These are phyloP conservation scores for Dyspetes luteomarginatus DNA, from an alignment of 2,888 invertebrate genomes.

Conservation along the genomic window DNA sequence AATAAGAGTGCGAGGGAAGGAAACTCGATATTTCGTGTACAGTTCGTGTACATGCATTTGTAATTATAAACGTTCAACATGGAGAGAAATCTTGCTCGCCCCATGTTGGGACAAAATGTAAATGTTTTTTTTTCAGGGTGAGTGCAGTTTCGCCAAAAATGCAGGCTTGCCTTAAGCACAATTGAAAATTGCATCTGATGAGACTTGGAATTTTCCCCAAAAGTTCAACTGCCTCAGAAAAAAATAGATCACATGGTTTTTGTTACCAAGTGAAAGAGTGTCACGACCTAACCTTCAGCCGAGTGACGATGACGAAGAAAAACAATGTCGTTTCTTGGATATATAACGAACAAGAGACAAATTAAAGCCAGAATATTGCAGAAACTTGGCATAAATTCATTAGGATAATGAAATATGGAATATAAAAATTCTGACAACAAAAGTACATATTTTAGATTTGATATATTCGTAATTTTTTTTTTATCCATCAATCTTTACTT, in stretches of 20 bases:
- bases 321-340: conserved; percentile 17
- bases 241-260: no score
- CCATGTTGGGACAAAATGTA: no score
- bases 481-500: neutral
- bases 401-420: neutral
- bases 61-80: conserved; percentile 35
- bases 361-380: conserved; percentile 38
- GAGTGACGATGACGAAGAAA: conserved; percentile 8
- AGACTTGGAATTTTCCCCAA: no score
- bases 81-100: conserved; percentile 9
- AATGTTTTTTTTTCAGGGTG: no score
- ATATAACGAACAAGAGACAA: conserved; percentile 36
- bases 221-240: no score
- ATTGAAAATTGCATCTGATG: no score
- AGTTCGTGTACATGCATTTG: conserved; percentile 32
- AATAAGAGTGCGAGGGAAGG: neutral
- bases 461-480: neutral
- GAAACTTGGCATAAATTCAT: conserved; percentile 40
- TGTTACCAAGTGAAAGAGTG: no score
- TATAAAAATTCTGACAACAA: neutral
- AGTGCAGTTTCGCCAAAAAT: no score
- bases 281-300: no score
- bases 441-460: neutral
- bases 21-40: neutral
- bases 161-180: no score